Conservation (phyloP, 2,113 vertebrate species). For the Oreochromis tanganicae region DNA sequence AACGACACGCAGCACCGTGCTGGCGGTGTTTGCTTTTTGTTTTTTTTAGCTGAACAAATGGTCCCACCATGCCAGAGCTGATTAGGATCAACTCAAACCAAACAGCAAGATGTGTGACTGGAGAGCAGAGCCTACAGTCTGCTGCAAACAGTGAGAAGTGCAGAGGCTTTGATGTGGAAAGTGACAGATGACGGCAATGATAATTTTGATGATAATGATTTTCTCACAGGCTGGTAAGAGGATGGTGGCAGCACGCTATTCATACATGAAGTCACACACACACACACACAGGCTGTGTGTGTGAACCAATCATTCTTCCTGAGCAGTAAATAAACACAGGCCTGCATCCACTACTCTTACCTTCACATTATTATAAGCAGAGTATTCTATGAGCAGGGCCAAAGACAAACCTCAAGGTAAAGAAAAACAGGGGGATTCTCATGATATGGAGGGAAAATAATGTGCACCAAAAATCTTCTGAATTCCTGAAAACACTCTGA, state of each 20-base stretch:
- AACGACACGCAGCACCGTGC: background rate
- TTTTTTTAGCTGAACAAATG: constrained; percentile 14
- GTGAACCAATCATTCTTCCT: background rate
- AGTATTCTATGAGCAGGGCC: background rate
- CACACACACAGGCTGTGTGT: accelerated
- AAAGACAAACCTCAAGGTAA: background rate
- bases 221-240: constrained; percentile 2
- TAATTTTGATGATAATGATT: constrained; percentile 8
- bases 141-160: constrained; percentile 9
- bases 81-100: constrained; percentile 58
- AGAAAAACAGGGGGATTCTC: background rate
- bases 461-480: background rate
- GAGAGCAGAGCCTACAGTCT: constrained; percentile 16
- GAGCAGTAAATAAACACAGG: background rate
- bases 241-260: background rate
- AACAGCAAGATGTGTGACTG: constrained; percentile 40
- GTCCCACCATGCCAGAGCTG: constrained; percentile 24
- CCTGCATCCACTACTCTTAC: background rate
- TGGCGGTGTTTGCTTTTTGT: constrained; percentile 2
- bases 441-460: background rate
- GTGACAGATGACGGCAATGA: constrained; percentile 29
- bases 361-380: background rate
- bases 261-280: background rate
- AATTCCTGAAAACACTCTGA: background rate
- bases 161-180: constrained; percentile 31